Conservation (phyloP, 53 echinoderm and acorn worm species). For the Crossaster papposus region DNA sequence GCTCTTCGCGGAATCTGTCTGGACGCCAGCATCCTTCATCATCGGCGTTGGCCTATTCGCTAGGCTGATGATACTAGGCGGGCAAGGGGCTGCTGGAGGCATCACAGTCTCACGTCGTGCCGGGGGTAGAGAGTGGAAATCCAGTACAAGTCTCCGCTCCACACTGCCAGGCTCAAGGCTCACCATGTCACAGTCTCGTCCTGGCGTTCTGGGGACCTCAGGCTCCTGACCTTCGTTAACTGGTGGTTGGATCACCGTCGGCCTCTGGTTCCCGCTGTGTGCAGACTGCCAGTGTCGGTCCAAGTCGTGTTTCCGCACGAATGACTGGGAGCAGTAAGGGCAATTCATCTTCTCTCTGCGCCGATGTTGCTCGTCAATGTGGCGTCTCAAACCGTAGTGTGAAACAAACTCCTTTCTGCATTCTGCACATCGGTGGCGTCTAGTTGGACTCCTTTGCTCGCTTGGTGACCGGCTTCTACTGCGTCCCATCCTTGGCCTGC, state of each 20-base stretch:
- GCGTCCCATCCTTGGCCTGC: no score
- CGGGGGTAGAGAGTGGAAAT: not conserved
- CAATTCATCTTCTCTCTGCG: not conserved
- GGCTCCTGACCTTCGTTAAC: not conserved
- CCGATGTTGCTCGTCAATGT: conserved; percentile 11
- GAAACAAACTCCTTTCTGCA: not conserved
- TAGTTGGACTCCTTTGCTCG: no score
- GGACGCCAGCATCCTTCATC: not conserved
- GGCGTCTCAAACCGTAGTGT: not conserved
- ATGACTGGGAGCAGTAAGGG: conserved; percentile 6
- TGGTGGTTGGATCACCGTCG: not conserved
- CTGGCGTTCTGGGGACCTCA: conserved; percentile 1
- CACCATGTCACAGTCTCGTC: not conserved
- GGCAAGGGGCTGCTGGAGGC: not conserved
- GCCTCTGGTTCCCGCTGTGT: not conserved
- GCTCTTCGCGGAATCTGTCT: not conserved
- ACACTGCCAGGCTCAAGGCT: conserved; percentile 20
- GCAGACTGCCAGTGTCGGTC: conserved; percentile 11
- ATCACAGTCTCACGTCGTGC: not conserved
- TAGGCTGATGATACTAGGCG: not conserved
- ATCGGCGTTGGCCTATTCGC: not conserved
- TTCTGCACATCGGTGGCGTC: not conserved
- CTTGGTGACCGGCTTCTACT: no score
- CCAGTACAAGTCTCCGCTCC: not conserved
- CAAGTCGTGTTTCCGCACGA: conserved; percentile 5